A percentile compares a stretch with the other conserved stretches of the same genome.
These are phyloP conservation scores for Brachionus asplanchnoidis DNA, from an alignment of 1,140 invertebrate genomes.

Conservation along the genomic window DNA sequence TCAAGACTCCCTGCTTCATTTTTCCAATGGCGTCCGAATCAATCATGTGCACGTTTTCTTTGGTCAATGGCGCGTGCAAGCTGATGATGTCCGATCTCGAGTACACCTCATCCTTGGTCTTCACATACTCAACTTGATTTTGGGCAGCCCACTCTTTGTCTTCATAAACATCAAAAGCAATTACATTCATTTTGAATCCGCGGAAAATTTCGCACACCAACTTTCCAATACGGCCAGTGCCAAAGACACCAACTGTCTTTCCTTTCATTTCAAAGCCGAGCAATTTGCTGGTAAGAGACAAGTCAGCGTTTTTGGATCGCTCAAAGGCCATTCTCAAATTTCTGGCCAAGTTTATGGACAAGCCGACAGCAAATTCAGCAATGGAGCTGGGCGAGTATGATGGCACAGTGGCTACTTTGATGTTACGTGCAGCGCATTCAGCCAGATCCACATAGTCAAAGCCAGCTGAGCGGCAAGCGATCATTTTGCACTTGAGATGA, in stretches of 20 bases:
- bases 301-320: neutral
- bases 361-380: slow-evolving; percentile 17
- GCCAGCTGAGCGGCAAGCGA: slow-evolving; percentile 26
- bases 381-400: slow-evolving; percentile 11
- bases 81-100: neutral
- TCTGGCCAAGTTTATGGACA: neutral
- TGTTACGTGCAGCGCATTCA: neutral
- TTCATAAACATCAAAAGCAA: slow-evolving; percentile 36
- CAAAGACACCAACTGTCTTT: slow-evolving; percentile 33
- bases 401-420: slow-evolving; percentile 31
- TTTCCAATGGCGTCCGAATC: neutral
- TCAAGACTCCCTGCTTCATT: slow-evolving; percentile 17
- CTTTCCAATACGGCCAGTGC: slow-evolving; percentile 32
- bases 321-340: slow-evolving; percentile 11
- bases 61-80: slow-evolving; percentile 6
- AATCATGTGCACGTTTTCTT: slow-evolving; percentile 23
- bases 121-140: neutral
- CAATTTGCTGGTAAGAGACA: neutral
- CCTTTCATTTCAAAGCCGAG: slow-evolving; percentile 29
- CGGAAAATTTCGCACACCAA: slow-evolving; percentile 4
- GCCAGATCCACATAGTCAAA: slow-evolving; percentile 37
- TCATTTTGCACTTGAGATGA: neutral
- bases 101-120: neutral
- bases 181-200: slow-evolving; percentile 32
- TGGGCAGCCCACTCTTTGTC: neutral